Evolutionary conservation across 2,113 vertebrate species (phyloP).

Genomic region (Arenaria interpres): DNA sequence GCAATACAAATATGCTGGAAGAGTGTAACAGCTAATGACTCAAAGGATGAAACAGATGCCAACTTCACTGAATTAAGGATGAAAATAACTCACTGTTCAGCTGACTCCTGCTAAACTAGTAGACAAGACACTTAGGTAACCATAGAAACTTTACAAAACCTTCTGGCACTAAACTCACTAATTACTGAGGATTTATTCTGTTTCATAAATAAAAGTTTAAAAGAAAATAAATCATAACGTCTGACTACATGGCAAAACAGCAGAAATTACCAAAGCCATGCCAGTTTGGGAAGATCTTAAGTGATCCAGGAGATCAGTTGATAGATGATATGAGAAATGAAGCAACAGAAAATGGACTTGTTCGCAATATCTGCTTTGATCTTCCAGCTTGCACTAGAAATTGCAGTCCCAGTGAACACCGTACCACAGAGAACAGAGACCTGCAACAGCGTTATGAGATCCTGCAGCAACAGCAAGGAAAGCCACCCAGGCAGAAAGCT

Average conservation of each 20-base stretch:
- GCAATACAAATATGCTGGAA: not conserved
- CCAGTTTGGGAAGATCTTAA: not conserved
- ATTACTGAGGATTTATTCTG: not conserved
- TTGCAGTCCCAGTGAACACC: not conserved
- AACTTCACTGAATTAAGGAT: not conserved
- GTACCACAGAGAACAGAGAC: not conserved
- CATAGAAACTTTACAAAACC: not conserved
- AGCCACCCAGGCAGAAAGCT: not conserved
- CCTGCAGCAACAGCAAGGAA: not conserved
- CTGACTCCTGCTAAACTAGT: not conserved
- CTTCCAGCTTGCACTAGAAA: not conserved
- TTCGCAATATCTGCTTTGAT: not conserved
- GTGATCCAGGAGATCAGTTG: not conserved
- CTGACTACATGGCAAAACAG: not conserved
- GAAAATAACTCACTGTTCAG: not conserved
- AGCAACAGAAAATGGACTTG: not conserved
- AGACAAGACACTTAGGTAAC: not conserved
- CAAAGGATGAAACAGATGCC: not conserved
- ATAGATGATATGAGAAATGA: not conserved
- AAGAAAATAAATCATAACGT: not conserved
- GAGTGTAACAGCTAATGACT: not conserved
- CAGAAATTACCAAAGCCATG: not conserved
- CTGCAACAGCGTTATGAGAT: not conserved
- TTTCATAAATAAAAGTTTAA: not conserved
- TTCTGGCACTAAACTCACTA: not conserved